Evolutionary conservation across 2,797 vertebrate genomes (phyloP).

Genomic region (Acipenser oxyrinchus): DNA sequence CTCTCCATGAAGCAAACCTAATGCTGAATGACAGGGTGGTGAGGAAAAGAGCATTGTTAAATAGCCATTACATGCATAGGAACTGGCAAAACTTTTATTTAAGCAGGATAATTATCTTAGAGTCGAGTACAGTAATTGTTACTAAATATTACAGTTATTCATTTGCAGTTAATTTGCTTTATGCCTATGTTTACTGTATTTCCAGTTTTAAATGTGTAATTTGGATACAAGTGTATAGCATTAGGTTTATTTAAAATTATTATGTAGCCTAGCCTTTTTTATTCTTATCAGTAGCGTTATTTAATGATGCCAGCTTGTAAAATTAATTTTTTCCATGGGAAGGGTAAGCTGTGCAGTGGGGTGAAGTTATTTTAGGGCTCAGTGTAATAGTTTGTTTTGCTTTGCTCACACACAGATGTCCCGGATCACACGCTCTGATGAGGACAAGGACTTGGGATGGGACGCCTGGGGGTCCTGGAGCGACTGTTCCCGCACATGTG

Average conservation of each 20-base stretch:
- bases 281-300: slow-evolving; percentile 11
- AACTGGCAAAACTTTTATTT: neutral
- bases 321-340: too few relatives aligned
- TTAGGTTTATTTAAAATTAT: too few relatives aligned
- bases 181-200: too few relatives aligned
- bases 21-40: neutral
- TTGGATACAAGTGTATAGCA: too few relatives aligned
- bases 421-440: slow-evolving; percentile 68
- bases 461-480: slow-evolving; percentile 90
- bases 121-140: too few relatives aligned
- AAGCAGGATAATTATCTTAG: too few relatives aligned
- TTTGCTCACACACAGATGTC: slow-evolving; percentile 50
- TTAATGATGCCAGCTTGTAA: neutral
- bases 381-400: neutral
- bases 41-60: neutral
- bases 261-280: too few relatives aligned
- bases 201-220: too few relatives aligned
- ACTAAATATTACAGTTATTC: too few relatives aligned
- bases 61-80: neutral
- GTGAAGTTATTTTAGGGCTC: slow-evolving; percentile 15
- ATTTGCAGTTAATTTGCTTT: too few relatives aligned
- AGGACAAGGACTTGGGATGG: slow-evolving; percentile 75
- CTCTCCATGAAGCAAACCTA: neutral
- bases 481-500: slow-evolving; percentile 86
- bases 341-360: neutral